Conservation (phyloP, 2,888 invertebrate species). For the Electrophaes corylata region DNA sequence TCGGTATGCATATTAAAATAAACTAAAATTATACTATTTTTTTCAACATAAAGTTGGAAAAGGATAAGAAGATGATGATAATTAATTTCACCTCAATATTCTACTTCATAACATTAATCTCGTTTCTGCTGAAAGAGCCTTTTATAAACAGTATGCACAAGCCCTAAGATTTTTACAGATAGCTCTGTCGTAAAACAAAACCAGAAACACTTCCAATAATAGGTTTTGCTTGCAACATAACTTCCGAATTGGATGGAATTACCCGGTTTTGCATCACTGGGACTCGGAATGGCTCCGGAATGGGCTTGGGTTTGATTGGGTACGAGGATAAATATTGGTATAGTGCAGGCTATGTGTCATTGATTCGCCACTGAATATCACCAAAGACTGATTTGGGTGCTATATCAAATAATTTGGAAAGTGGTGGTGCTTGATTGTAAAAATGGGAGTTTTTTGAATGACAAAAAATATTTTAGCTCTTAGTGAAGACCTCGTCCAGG, state of each 20-base stretch:
- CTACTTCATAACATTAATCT: background rate
- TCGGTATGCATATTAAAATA: too few species aligned
- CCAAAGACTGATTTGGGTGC: slow-evolving; percentile 18
- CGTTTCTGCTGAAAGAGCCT: background rate
- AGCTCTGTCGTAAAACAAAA: slow-evolving; percentile 39
- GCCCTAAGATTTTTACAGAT: slow-evolving; percentile 31
- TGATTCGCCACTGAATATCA: slow-evolving; percentile 28
- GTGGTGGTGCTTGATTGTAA: background rate
- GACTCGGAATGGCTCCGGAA: slow-evolving; percentile 20
- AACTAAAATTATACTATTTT: too few species aligned
- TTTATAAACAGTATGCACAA: slow-evolving; percentile 17
- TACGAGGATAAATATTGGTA: slow-evolving; percentile 35
- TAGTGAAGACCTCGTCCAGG: too few species aligned
- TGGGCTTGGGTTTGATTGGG: slow-evolving; percentile 38
- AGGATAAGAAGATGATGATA: too few species aligned
- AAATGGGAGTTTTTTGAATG: background rate
- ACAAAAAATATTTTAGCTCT: background rate
- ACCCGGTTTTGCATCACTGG: slow-evolving; percentile 36
- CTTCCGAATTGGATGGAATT: slow-evolving; percentile 38
- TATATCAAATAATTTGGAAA: slow-evolving; percentile 8
- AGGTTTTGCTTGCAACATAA: slow-evolving; percentile 41
- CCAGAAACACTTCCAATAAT: slow-evolving; percentile 41
- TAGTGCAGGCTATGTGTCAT: slow-evolving; percentile 29
- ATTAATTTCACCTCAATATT: too few species aligned
- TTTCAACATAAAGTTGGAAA: too few species aligned